phyloP scores from a whole-genome alignment of 2,797 vertebrate species.

The Artibeus jamaicensis region DNA sequence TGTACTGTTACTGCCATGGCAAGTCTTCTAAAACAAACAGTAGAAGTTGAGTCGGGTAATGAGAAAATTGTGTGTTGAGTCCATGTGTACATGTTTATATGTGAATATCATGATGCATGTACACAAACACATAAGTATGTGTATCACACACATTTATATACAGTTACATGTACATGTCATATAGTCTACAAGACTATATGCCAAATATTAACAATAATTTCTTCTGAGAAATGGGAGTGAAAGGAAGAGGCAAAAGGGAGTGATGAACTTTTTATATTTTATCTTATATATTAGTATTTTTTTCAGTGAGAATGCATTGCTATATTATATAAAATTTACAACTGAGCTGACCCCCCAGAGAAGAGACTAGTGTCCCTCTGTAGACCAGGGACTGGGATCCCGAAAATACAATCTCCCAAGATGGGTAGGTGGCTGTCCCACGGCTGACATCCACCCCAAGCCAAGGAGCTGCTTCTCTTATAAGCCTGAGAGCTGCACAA shows the following conservation, averaged over 20 bases:
- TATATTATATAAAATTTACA: background rate
- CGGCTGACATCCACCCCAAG: accelerated
- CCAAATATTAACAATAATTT: background rate
- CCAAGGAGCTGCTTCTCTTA: background rate
- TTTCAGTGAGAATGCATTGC: background rate
- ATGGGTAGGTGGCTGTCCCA: background rate
- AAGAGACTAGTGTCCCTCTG: background rate
- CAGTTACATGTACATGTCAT: background rate
- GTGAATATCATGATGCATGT: background rate
- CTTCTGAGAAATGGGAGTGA: background rate
- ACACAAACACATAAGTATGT: background rate
- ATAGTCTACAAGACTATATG: background rate
- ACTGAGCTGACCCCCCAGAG: background rate
- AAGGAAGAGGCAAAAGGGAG: background rate
- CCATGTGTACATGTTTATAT: background rate
- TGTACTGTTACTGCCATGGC: background rate
- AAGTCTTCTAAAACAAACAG: background rate
- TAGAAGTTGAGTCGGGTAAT: background rate
- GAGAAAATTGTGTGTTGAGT: background rate
- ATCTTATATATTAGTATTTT: background rate
- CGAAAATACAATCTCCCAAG: background rate
- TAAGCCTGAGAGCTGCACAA: background rate
- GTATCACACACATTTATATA: background rate
- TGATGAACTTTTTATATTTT: background rate
- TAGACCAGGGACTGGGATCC: background rate